Conservation (phyloP, 2,113 vertebrate genomes). For the Paratilapia polleni region DNA sequence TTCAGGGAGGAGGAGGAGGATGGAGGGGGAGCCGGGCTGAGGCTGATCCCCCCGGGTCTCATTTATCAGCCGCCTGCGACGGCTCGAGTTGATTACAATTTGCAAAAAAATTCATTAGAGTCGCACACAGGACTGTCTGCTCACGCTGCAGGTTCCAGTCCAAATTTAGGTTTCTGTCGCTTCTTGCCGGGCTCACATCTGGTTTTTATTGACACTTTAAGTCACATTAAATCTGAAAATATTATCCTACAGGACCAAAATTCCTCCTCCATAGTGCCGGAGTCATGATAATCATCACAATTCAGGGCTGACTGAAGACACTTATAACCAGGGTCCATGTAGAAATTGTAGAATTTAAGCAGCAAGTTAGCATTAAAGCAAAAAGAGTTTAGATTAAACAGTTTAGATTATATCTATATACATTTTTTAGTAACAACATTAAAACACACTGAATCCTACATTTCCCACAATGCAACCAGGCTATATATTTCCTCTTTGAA, state of each 20-base stretch:
- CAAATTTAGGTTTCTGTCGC: neutral
- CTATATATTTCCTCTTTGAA: too few species aligned
- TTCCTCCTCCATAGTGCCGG: neutral
- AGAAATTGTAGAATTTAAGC: neutral
- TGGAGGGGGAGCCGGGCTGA: conserved; percentile 73
- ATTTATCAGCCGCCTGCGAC: conserved; percentile 93
- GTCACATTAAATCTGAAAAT: neutral
- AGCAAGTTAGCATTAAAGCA: neutral
- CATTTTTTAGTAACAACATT: too few species aligned
- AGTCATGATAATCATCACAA: neutral
- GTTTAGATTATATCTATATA: neutral
- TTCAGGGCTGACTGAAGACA: neutral
- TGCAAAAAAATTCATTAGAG: conserved; percentile 96
- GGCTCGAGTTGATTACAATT: conserved; percentile 96
- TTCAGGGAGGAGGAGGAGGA: conserved; percentile 44
- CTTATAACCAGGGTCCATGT: neutral
- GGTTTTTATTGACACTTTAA: neutral
- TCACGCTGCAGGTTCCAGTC: neutral
- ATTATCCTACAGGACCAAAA: neutral
- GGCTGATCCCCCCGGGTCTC: conserved; percentile 80
- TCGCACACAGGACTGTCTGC: conserved; percentile 26
- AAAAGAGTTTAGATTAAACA: neutral
- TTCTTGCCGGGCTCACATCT: neutral
- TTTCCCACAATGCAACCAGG: too few species aligned
- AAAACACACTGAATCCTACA: too few species aligned